phyloP scores from a whole-genome alignment of 2,797 vertebrate genomes.

The Ctenopoma kingsleyae region DNA sequence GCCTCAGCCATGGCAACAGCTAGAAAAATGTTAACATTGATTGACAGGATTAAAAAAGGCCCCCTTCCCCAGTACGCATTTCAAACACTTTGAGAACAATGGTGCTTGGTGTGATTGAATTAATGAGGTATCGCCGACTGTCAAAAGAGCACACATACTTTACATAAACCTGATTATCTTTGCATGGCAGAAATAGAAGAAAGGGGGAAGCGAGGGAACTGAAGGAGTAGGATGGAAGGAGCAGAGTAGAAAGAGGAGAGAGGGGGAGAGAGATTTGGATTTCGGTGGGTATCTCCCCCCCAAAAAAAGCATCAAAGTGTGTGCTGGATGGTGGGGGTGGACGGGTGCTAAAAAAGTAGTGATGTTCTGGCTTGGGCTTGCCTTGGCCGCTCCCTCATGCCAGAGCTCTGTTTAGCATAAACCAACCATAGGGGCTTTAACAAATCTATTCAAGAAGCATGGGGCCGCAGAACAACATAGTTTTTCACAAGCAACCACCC shows the following conservation, averaged over 20 bases:
- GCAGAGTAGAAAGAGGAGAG: constrained; percentile 67
- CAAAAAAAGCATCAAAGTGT: constrained; percentile 88
- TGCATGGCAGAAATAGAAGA: constrained; percentile 96
- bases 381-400: constrained; percentile 86
- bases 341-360: constrained; percentile 78
- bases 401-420: constrained; percentile 90
- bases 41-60: constrained; percentile 99
- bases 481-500: constrained; percentile 89
- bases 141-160: constrained; percentile 99
- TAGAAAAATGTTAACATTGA: constrained; percentile 99
- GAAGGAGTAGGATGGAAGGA: constrained; percentile 74
- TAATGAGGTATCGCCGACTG: constrained; percentile 99
- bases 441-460: constrained; percentile 93
- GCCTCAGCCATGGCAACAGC: constrained; percentile 98
- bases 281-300: constrained; percentile 88
- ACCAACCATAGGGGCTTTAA: constrained; percentile 92
- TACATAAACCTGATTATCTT: constrained; percentile 99
- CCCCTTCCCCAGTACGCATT: constrained; percentile 95
- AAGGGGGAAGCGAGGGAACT: constrained; percentile 83
- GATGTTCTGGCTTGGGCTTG: constrained; percentile 87
- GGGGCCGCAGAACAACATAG: constrained; percentile 87
- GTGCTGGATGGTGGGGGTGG: constrained; percentile 68
- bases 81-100: constrained; percentile 99
- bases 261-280: constrained; percentile 80
- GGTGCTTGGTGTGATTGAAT: constrained; percentile 99